phyloP scores from a whole-genome alignment of 2,797 vertebrate genomes.

The Geotrypetes seraphini region DNA sequence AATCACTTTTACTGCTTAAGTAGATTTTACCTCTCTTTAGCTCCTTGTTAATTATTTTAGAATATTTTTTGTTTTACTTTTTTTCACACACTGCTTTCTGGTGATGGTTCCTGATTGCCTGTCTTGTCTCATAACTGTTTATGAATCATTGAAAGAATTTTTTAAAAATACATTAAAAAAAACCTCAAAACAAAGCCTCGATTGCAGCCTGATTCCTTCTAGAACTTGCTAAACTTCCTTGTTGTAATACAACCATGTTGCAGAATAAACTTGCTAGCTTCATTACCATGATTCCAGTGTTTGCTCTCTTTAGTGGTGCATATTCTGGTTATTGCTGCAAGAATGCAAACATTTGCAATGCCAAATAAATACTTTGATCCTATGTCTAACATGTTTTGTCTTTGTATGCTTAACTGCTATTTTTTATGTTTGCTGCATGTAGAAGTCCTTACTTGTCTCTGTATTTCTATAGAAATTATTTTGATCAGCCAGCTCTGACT shows the following conservation, averaged over 20 bases:
- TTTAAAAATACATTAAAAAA: slow-evolving; percentile 27
- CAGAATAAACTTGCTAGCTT: slow-evolving; percentile 39
- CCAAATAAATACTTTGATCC: slow-evolving; percentile 25
- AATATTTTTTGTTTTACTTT: slow-evolving; percentile 41
- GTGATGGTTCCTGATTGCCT: slow-evolving; percentile 98
- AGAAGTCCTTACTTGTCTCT: slow-evolving; percentile 26
- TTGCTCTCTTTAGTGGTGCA: slow-evolving; percentile 40
- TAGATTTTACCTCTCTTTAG: slow-evolving; percentile 49
- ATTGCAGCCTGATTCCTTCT: slow-evolving; percentile 97
- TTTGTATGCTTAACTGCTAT: slow-evolving; percentile 33
- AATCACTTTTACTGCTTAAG: slow-evolving; percentile 45
- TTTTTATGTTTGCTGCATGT: slow-evolving; percentile 47
- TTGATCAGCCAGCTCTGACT: slow-evolving; percentile 15
- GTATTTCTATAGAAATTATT: not conserved
- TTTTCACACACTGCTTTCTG: slow-evolving; percentile 61
- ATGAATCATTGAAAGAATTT: slow-evolving; percentile 52
- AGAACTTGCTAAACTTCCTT: slow-evolving; percentile 56
- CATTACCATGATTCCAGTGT: slow-evolving; percentile 27
- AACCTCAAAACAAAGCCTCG: slow-evolving; percentile 77
- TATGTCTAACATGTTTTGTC: slow-evolving; percentile 49
- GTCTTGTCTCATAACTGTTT: slow-evolving; percentile 89
- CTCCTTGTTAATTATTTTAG: slow-evolving; percentile 40
- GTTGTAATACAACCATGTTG: slow-evolving; percentile 43
- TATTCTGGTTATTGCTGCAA: slow-evolving; percentile 32
- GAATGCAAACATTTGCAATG: slow-evolving; percentile 39